Base-by-base conservation (phyloP, 1,140 invertebrate species). In the Rhyacophila brunnea region DNA sequence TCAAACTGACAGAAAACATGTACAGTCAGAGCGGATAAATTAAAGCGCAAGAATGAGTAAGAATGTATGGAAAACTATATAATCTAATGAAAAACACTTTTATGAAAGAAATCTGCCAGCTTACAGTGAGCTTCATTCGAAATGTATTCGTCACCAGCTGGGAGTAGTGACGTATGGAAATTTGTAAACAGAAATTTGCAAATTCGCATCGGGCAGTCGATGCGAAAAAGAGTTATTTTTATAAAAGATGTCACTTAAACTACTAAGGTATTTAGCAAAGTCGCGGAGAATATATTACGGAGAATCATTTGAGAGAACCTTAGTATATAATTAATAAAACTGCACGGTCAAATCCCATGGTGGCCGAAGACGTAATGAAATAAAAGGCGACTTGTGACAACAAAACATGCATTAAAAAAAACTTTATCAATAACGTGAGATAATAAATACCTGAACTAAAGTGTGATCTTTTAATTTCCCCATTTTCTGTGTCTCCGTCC, bases 401-500 rank as follows among this genome's bases (percentile, higher is more conserved):
- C 46, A 49, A 57, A 57, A 57, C 55, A 50, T 28, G 44, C 51
- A 38, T 47, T 54, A 44, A 14, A 50, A 32, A 43, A 50, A 57
- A 57, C 55, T 43, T 57, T 57, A 35, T 35, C 44, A 50, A 44
- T 50, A 46, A 57, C 47, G 35, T 34, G 36, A 32, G 19, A 28
- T 38, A n/a, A 49, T 57, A 57, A 57, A 57, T 57, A 93, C 90
- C 90, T 86, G 87, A 86, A 72, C 88, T 91, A 78, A 91, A 92
- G 79, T 93, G 90, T 61, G 91, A 93, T 75, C 90, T 85, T 80
- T 93, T 93, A 63, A 89, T 89, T 67, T 90, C 86, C 67, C 89
- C 90, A 82, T 91, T 91, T 76, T 93, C 90, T 67, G 84, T 83
- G 77, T 92, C 90, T 66, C 86, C 86, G 79, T 93, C 90, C 68